These are phyloP conservation scores for Muschampia plurimacula DNA, from an alignment of 2,888 invertebrate species.

Conservation along the genomic window DNA sequence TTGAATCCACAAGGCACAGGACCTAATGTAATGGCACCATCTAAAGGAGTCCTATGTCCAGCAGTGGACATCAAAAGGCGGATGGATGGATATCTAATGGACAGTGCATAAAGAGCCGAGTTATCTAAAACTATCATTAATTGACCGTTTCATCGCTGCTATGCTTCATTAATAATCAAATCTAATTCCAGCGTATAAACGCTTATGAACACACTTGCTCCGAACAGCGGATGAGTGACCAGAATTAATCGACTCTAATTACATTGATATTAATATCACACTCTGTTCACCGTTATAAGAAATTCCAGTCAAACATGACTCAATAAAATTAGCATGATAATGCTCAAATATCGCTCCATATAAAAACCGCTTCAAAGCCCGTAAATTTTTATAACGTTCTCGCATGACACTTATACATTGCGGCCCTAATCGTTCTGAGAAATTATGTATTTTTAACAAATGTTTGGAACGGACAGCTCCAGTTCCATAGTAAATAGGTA, in stretches of 20 bases:
- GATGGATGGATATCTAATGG: neutral
- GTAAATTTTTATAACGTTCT: constrained; percentile 25
- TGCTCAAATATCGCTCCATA: constrained; percentile 57
- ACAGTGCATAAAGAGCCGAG: constrained; percentile 43
- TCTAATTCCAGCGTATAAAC: constrained; percentile 53
- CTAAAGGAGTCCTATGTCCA: no score
- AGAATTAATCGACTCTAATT: constrained; percentile 56
- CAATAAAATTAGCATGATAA: constrained; percentile 66
- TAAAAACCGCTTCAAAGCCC: constrained; percentile 47
- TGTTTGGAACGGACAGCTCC: constrained; percentile 12
- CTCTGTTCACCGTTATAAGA: constrained; percentile 49
- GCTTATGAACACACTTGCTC: constrained; percentile 34
- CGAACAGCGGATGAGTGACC: constrained; percentile 49
- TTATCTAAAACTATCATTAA: constrained; percentile 74
- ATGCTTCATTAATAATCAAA: constrained; percentile 74
- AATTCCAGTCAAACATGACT: constrained; percentile 41
- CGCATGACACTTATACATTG: constrained; percentile 21
- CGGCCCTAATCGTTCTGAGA: constrained; percentile 28
- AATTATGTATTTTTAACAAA: constrained; percentile 19
- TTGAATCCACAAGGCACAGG: no score
- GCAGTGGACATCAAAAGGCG: no score
- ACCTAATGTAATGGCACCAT: no score
- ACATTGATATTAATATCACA: constrained; percentile 55
- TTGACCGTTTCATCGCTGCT: constrained; percentile 76
- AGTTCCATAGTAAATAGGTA: constrained; percentile 24